phyloP scores from a whole-genome alignment of 1,140 invertebrate species.

The Bombus difficillimus region DNA sequence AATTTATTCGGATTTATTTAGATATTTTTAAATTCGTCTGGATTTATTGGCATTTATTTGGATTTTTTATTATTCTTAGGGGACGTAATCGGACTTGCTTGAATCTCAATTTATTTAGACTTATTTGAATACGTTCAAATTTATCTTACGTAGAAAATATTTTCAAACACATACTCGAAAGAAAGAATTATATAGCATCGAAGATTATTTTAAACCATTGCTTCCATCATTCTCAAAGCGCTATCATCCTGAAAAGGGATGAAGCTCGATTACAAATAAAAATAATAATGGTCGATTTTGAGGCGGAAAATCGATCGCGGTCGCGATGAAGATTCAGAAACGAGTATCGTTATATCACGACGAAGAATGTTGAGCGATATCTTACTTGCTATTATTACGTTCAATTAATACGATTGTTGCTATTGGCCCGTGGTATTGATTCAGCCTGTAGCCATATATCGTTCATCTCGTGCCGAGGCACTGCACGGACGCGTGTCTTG shows the following conservation, averaged over 20 bases:
- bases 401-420: slow-evolving; percentile 43
- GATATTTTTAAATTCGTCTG: not conserved
- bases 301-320: not conserved
- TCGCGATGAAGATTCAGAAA: not conserved
- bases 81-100: no score
- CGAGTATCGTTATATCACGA: not conserved
- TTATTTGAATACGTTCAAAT: not conserved
- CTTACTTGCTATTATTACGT: slow-evolving; percentile 22
- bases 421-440: slow-evolving; percentile 47
- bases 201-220: not conserved
- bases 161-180: not conserved
- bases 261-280: not conserved
- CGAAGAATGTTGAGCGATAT: slow-evolving; percentile 26
- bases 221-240: not conserved
- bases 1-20: not conserved
- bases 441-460: slow-evolving; percentile 35
- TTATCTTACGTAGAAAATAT: not conserved
- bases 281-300: not conserved
- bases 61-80: not conserved
- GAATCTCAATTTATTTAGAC: no score
- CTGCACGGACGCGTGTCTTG: slow-evolving; percentile 31
- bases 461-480: slow-evolving; percentile 15
- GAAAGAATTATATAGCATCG: not conserved
- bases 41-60: not conserved
- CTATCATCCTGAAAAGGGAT: not conserved